Evolutionary conservation across 2,888 invertebrate species (phyloP).

Genomic region (Odontomyia ornata): DNA sequence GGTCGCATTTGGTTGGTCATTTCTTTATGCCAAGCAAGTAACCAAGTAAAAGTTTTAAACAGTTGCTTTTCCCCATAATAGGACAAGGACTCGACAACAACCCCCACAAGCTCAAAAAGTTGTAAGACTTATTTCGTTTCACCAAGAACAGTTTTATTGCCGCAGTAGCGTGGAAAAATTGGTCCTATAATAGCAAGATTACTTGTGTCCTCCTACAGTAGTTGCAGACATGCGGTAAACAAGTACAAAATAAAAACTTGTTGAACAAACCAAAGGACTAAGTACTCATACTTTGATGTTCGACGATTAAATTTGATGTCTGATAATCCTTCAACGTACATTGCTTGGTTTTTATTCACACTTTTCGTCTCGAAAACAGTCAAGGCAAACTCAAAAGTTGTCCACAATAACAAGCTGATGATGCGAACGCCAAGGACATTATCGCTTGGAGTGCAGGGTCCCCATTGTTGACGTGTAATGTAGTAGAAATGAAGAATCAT

Average conservation of each 20-base stretch:
- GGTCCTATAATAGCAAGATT: slow-evolving; percentile 1
- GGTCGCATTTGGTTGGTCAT: slow-evolving; percentile 13
- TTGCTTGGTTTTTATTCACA: background rate
- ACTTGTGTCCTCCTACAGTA: background rate
- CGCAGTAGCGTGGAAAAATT: slow-evolving; percentile 15
- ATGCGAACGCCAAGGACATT: slow-evolving; percentile 17
- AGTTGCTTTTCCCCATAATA: slow-evolving; percentile 10
- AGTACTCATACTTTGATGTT: slow-evolving; percentile 21
- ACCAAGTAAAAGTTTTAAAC: slow-evolving; percentile 27
- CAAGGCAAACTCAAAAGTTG: background rate
- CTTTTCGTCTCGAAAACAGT: background rate
- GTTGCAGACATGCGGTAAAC: background rate
- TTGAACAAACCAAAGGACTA: slow-evolving; percentile 13
- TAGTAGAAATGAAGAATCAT: slow-evolving; percentile 42
- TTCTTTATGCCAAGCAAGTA: background rate
- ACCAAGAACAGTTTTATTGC: slow-evolving; percentile 1
- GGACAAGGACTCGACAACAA: background rate
- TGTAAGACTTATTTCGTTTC: background rate
- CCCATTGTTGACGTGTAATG: slow-evolving; percentile 42
- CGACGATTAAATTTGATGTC: slow-evolving; percentile 42
- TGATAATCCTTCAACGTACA: background rate
- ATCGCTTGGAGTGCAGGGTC: slow-evolving; percentile 12
- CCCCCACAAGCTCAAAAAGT: background rate
- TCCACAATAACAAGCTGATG: background rate
- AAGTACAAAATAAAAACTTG: slow-evolving; percentile 17